Conservation (phyloP, 2,113 vertebrate genomes). For the Tonatia bakeri region DNA sequence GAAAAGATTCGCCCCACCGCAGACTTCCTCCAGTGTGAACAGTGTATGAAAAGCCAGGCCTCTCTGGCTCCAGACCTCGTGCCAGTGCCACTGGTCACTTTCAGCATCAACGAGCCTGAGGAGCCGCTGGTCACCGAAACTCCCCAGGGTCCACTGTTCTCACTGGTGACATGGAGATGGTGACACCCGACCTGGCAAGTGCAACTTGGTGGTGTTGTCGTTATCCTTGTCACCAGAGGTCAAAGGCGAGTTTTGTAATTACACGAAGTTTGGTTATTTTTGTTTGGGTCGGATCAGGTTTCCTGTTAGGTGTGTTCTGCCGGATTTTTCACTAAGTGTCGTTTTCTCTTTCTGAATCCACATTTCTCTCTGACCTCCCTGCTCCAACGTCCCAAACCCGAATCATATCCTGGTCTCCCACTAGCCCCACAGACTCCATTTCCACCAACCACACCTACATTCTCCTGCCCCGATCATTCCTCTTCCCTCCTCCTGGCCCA, state of each 20-base stretch:
- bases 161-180: background rate
- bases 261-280: background rate
- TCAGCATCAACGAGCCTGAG: background rate
- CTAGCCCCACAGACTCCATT: background rate
- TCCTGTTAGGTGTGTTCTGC: background rate
- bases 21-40: background rate
- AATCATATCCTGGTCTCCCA: background rate
- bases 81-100: background rate
- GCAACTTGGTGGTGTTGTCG: background rate
- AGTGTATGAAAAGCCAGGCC: background rate
- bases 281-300: background rate
- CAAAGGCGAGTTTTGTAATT: background rate
- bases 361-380: background rate
- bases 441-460: too few species aligned
- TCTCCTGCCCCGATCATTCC: background rate
- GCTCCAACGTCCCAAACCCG: background rate
- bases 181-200: background rate
- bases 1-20: accelerated
- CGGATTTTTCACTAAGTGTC: background rate
- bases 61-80: background rate
- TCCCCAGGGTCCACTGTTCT: background rate
- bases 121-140: background rate
- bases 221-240: background rate
- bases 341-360: background rate
- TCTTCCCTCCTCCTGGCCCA: background rate